Percentiles rank a stretch among this genome's conserved stretches.
These are phyloP conservation scores for Morpho helenor DNA, from an alignment of 2,888 invertebrate species.

Conservation along the genomic window DNA sequence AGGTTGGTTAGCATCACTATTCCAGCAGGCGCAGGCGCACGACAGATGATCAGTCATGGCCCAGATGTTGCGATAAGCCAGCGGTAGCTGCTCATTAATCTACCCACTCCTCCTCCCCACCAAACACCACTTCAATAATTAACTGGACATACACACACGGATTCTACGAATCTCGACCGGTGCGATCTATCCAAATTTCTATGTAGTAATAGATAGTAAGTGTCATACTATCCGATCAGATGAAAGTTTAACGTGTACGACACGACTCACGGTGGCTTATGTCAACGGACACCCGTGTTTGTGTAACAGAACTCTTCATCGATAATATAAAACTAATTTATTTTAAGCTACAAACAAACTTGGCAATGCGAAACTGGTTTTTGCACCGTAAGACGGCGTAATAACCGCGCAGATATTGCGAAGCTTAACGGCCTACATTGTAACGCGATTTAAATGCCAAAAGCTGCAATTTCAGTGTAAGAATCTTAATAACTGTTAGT, in stretches of 20 bases:
- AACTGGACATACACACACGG: slow-evolving; percentile 62
- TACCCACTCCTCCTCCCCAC: slow-evolving; percentile 58
- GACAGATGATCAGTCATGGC: slow-evolving; percentile 79
- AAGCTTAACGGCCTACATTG: slow-evolving; percentile 37
- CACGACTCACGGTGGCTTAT: slow-evolving; percentile 15
- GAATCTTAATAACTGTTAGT: slow-evolving; percentile 9
- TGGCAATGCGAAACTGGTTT: slow-evolving; percentile 29
- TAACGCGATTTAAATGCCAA: slow-evolving; percentile 33
- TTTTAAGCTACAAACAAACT: slow-evolving; percentile 16
- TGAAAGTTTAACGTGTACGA: slow-evolving; percentile 20
- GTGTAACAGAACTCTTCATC: slow-evolving; percentile 18
- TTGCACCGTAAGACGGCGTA: slow-evolving; percentile 13
- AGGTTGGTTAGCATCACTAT: slow-evolving; percentile 40
- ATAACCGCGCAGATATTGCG: slow-evolving; percentile 33
- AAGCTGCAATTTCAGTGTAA: slow-evolving; percentile 33
- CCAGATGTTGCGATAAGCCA: slow-evolving; percentile 74
- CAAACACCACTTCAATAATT: slow-evolving; percentile 66
- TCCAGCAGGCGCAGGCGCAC: slow-evolving; percentile 69
- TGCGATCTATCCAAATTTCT: slow-evolving; percentile 36
- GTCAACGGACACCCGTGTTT: slow-evolving; percentile 19
- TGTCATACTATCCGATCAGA: slow-evolving; percentile 27
- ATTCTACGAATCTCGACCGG: slow-evolving; percentile 57
- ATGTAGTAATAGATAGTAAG: slow-evolving; percentile 29
- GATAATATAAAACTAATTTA: slow-evolving; percentile 17
- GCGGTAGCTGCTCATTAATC: slow-evolving; percentile 79